These are phyloP conservation scores for Anagrus nilaparvatae DNA, from an alignment of 1,140 invertebrate genomes.

Conservation along the genomic window DNA sequence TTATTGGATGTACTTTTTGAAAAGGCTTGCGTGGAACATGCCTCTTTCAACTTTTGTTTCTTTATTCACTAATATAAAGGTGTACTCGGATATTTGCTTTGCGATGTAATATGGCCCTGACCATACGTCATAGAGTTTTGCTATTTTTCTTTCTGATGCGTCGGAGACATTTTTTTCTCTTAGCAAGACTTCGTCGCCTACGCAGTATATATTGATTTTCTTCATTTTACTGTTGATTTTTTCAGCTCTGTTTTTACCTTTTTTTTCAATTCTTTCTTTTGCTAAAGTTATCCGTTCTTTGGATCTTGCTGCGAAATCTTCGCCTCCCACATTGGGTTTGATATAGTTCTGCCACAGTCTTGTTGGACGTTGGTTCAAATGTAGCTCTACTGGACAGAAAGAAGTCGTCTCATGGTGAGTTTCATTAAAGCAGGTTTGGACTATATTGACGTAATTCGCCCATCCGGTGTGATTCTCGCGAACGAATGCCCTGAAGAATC, in stretches of 20 bases:
- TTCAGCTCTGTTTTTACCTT: constrained; percentile 3
- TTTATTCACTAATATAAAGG: no score
- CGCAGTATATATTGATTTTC: not conserved
- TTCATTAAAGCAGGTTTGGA: constrained; percentile 16
- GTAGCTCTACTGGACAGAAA: constrained; percentile 8
- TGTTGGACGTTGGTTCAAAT: constrained; percentile 2
- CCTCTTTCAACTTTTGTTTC: no score
- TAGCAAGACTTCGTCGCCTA: not conserved
- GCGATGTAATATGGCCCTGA: constrained; percentile 28
- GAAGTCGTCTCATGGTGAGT: constrained; percentile 9
- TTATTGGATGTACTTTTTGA: no score
- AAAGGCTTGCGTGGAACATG: no score
- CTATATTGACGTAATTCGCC: constrained; percentile 1
- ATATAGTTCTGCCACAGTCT: constrained; percentile 5
- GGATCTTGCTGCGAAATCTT: not conserved
- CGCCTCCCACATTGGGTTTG: constrained; percentile 7
- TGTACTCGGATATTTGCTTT: no score
- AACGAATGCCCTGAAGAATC: constrained; percentile 14
- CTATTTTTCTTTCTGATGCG: constrained; percentile 34
- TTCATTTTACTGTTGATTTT: constrained; percentile 26
- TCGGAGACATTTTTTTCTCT: constrained; percentile 8
- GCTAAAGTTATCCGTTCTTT: constrained; percentile 5
- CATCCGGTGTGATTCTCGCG: constrained; percentile 2
- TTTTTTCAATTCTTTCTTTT: constrained; percentile 3
- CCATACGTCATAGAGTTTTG: constrained; percentile 41